Conservation (phyloP, 2,113 vertebrate species). For the Odocoileus virginianus region DNA sequence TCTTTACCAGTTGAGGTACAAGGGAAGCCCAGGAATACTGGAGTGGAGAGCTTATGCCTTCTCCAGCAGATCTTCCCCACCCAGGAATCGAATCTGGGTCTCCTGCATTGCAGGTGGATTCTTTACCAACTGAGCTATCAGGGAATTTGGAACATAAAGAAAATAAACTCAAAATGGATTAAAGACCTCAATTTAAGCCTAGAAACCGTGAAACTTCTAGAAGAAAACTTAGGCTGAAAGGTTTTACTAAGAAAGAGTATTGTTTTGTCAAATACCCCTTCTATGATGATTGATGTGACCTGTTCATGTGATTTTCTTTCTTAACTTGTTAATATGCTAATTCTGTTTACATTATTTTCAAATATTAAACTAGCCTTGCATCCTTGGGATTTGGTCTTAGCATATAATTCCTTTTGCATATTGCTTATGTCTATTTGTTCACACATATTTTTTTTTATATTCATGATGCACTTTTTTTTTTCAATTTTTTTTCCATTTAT, state of each 20-base stretch:
- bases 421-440: not conserved
- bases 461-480: too few relatives aligned
- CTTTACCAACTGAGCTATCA: not conserved
- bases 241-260: not conserved
- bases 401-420: not conserved
- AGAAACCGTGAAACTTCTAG: not conserved
- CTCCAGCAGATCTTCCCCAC: not conserved
- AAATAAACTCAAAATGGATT: not conserved
- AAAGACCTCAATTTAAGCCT: not conserved
- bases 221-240: not conserved
- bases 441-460: not conserved
- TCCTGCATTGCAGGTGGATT: not conserved
- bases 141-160: not conserved
- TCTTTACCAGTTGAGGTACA: not conserved
- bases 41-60: not conserved
- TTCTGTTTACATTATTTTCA: not conserved
- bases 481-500: too few relatives aligned
- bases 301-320: not conserved
- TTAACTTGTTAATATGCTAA: not conserved
- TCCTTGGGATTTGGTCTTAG: not conserved
- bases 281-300: not conserved
- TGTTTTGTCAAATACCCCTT: not conserved
- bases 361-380: not conserved
- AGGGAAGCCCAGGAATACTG: not conserved
- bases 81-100: not conserved